Evolutionary conservation across 2,888 invertebrate genomes (phyloP).

Genomic region (Amiota communis): DNA sequence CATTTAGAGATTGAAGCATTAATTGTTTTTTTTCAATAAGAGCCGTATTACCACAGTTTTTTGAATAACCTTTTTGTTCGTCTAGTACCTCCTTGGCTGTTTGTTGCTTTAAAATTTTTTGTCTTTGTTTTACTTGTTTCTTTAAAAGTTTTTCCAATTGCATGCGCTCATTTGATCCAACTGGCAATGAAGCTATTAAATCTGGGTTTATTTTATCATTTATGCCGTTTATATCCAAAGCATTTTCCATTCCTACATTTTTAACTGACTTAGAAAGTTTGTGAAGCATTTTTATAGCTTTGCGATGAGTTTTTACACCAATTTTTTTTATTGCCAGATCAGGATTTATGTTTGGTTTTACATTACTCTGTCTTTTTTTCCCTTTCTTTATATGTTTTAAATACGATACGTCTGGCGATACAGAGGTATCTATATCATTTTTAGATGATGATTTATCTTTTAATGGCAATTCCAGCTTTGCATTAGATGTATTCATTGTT

Average conservation of each 20-base stretch:
- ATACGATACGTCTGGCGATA: no score
- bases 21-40: constrained; percentile 5
- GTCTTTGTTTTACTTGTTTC: constrained; percentile 61
- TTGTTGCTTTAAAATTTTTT: constrained; percentile 54
- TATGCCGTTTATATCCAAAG: not conserved
- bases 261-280: constrained; percentile 53
- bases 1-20: not conserved
- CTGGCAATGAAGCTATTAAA: constrained; percentile 31
- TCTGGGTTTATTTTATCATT: constrained; percentile 38
- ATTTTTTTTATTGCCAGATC: constrained; percentile 41
- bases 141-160: constrained; percentile 60
- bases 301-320: constrained; percentile 61
- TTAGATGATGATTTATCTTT: no score
- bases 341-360: not conserved
- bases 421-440: no score
- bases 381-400: constrained; percentile 49
- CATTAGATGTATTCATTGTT: no score
- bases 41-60: no score
- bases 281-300: constrained; percentile 64
- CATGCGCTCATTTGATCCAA: constrained; percentile 48
- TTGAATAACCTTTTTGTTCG: not conserved
- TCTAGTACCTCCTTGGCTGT: constrained; percentile 13
- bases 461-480: no score
- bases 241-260: constrained; percentile 32
- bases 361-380: constrained; percentile 52